Evolutionary conservation across 2,888 invertebrate species (phyloP), one percentile per base, ranked within the genome.

Genomic region (Melanostoma mellinum): DNA sequence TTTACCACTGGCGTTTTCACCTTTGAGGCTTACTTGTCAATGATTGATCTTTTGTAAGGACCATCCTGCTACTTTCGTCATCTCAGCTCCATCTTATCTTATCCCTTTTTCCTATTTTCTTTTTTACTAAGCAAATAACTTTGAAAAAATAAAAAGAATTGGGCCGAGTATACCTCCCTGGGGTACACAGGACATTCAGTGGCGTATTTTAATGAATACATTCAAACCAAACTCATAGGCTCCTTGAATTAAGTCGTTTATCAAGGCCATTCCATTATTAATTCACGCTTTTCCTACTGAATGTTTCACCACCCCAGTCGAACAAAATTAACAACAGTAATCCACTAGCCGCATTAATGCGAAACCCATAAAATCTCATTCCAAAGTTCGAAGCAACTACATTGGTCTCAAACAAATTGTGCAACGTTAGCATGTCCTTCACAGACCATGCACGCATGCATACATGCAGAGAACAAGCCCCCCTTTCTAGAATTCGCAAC

Each of bases 231-330:
- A 20, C 20, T 20, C 20, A 20, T 20, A 20, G 20, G 20, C 20
- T 20, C 20, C 20, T 20, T 20, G 1, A 20, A 20, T 20, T 20
- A 20, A 20, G 20, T 20, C 20, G 20, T 84, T 79, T 79, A 79
- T 84, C 84, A 79, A 75, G 84, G 79, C 78, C 71, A 84, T 79
- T 84, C 78, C 74, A 78, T 84, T 84, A 84, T 78, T 74, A 78
- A 84, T 84, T 78, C 78, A 74, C 71, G 78, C 78, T 75, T 61
- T 79, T 68, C 79, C 74, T 71, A 71, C 74, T 61, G 74, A 84
- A 78, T 79, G 58, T 1, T 48, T 9, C 32, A 52, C 58, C 44
- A 10, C 8, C 52, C 40, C n/a, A 4, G 20, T 20, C 20, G 20
- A 20, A 40, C 33, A 40, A 72, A 32, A 78, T 52, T 40, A 60